Evolutionary conservation across 2,888 invertebrate species (phyloP), one percentile per base, ranked within the genome.

Genomic region (Pocota personata): DNA sequence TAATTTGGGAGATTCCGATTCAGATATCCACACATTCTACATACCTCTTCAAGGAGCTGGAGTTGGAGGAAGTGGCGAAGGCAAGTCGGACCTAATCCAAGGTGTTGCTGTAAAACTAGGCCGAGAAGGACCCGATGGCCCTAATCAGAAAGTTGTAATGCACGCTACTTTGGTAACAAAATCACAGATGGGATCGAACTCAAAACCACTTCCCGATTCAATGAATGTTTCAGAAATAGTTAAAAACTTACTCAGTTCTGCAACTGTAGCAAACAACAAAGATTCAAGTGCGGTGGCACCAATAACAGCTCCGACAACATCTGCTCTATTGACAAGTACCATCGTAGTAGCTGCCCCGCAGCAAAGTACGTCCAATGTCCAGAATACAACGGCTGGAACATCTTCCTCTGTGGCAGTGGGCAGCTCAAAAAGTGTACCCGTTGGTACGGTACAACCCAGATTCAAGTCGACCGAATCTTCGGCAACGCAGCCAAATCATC

Each of bases 101-200:
- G 95, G 95, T 0, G 95, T 95, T 0, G 94, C 95, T 1, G 95
- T 95, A 1, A 95, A 95, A 89, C 89, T 95, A 40, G 95, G 94
- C 0, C 94, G 95, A 0, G 94, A 95, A 88, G 95, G 95, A 1
- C 93, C 94, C 0, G 94, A 93, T 46, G 94, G 94, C 3, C 94
- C 94, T 0, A 94, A 95, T 89, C 95, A 95, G 75, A 93, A 94
- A 83, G 95, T 95, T 12, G 92, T 93, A 1, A 94, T 95, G 93
- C 93, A 94, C 87, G 95, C 95, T 0, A 95, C 95, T 66, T 90
- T 95, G 10, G 95, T 95, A 8, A 95, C 95, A 0, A 95, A 95
- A 89, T 93, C 95, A 4, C 94, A 92, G 88, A 92, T 93, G 90
- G 91, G 91, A 8, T 90, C 91, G 2, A 92, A 92, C 69, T 89